Base-by-base conservation (phyloP, 2,797 vertebrate genomes). In the Strix occidentalis region DNA sequence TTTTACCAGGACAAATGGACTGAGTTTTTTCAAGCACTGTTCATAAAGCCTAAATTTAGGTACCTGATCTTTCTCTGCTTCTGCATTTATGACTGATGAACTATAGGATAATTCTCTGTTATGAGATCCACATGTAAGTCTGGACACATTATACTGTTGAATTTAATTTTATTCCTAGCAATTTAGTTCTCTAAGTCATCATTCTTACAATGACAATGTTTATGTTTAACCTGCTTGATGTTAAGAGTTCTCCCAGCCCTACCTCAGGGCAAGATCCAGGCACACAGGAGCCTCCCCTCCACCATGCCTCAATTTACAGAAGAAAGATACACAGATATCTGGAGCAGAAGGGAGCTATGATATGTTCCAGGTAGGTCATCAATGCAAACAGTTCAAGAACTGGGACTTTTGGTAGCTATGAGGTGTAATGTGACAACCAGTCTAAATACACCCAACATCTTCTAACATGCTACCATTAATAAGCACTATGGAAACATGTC, bases 201-300 rank as follows among this genome's bases (percentile, higher is more conserved):
- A 41, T 58, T 90, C 29, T 80, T 77, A 46, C 15, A 41, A 7
- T 31, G 48, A 28, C 6, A 63, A 6, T 74, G 6, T 63, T 77
- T 76, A 13, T 66, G 37, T 65, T 89, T 65, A 83, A 84, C 5
- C 19, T 87, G 7, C 18, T 84, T 69, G 39, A 39, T 41, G 2
- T 72, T 72, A 60, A 57, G 28, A 9, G n/a, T 60, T 70, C 46
- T 78, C 31, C 23, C 70, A 58, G 66, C 19, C 35, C 5, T 39
- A 51, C 11, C 41, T 63, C 16, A 41, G 12, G 28, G 28, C 29
- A 83, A 45, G 45, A 56, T 31, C n/a, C 35, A 76, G 15, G 28
- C 35, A 39, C 7, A 58, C 4, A 74, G 29, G 15, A 84, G 26
- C 33, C 14, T 80, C 0, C 0, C 4, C 6, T 65, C 53, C 60